Evolutionary conservation across 2,888 invertebrate species (phyloP).

Genomic region (Panzeria rudis): DNA sequence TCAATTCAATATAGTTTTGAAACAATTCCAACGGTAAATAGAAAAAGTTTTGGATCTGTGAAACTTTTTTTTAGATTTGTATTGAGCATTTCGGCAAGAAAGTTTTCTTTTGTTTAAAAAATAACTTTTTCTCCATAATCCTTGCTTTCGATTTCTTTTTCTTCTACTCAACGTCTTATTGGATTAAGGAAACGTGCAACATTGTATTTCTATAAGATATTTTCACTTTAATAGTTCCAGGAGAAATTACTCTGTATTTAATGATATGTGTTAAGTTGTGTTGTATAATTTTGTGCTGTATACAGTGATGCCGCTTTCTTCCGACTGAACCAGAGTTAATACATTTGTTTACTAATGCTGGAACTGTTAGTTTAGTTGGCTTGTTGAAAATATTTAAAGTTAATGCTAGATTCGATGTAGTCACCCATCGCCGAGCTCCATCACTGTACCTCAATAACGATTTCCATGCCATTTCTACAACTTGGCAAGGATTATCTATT

Average conservation of each 20-base stretch:
- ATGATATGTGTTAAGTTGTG: constrained; percentile 3
- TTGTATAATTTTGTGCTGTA: background rate
- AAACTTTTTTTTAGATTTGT: background rate
- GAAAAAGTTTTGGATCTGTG: background rate
- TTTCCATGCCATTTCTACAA: no score
- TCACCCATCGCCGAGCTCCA: no score
- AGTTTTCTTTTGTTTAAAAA: background rate
- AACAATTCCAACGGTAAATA: background rate
- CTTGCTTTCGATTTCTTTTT: constrained; percentile 20
- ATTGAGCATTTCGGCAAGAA: background rate
- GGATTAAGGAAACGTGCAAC: constrained; percentile 36
- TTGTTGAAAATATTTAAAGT: no score
- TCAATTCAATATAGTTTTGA: background rate
- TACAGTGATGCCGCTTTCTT: background rate
- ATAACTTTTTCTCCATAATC: background rate
- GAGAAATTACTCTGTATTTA: constrained; percentile 32
- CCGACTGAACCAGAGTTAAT: background rate
- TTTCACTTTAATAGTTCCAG: constrained; percentile 41
- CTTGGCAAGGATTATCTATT: no score
- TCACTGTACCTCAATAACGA: no score
- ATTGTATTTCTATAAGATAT: constrained; percentile 19
- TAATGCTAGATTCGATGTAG: no score
- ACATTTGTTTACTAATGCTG: no score
- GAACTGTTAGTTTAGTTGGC: no score
- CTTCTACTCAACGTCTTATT: constrained; percentile 22